Base-by-base conservation (phyloP, 2,888 invertebrate species). In the Deroplatys truncata region DNA sequence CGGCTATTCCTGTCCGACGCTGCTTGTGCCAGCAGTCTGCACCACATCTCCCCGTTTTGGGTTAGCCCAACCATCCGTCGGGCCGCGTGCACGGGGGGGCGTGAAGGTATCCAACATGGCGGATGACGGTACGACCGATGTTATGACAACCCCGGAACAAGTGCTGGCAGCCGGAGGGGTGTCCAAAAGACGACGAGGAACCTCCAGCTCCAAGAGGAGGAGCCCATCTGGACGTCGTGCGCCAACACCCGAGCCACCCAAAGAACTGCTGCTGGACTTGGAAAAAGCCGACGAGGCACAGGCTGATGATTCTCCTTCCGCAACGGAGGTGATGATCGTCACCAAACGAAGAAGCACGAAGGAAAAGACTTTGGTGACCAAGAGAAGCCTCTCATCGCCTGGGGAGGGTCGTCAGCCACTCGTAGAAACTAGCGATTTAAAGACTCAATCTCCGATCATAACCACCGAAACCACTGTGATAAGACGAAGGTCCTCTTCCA, bases 141-240 rank as follows among this genome's bases (percentile, higher is more conserved):
- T 83, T 28, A 85, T 88, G 87, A 92, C 93, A 35, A 93, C 94
- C 3, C 93, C 93, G 84, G 94, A 94, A 92, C 94, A 94, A 92
- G 94, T 93, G 90, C 94, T 95, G 91, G 93, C 93, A 92, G 95
- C 95, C 28, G 90, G 91, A 92, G 94, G 95, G 28, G 93, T 95
- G 88, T 93, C 94, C 84, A 94, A 95, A 89, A 95, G 95, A 91
- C 94, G 96, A 86, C 94, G 96, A 90, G 95, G 95, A 91, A 90
- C 90, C 49, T 90, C 91, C 28, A 90, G 89, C 84, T 89, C 90
- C 43, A 90, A 90, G 86, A 86, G 89, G 13, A 88, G 91, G 13
- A 89, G 89, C 84, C 91, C 91, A 49, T 91, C 90, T 15, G 90
- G 90, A n/a, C 85, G 89, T 20, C 88, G 89, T 28, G 89, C 88